phyloP scores from a whole-genome alignment of 2,888 invertebrate species.

The Pammene aurita region DNA sequence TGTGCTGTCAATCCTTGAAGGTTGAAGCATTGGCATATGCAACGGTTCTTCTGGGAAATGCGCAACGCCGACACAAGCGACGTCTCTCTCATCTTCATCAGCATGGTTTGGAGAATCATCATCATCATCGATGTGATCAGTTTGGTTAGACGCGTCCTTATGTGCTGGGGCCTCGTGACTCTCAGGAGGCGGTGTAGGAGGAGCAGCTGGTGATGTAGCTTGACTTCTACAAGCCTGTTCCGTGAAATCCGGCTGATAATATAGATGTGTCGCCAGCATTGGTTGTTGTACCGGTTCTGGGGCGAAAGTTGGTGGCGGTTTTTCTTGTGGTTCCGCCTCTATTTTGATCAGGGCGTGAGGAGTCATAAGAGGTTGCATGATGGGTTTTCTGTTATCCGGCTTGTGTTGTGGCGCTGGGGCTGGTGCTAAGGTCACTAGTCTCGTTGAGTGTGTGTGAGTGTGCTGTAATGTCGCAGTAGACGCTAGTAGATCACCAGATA shows the following conservation, averaged over 20 bases:
- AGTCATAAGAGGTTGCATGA: conserved; percentile 76
- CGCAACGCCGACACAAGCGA: conserved; percentile 78
- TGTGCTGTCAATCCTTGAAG: conserved; percentile 64
- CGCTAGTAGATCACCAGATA: conserved; percentile 86
- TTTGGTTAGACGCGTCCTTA: conserved; percentile 92
- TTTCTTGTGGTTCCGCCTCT: conserved; percentile 85
- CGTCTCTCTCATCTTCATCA: conserved; percentile 74
- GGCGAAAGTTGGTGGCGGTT: conserved; percentile 68
- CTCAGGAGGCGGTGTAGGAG: conserved; percentile 78
- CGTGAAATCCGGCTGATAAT: conserved; percentile 80
- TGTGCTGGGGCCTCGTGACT: conserved; percentile 86
- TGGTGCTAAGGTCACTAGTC: conserved; percentile 86
- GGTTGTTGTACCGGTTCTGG: conserved; percentile 81
- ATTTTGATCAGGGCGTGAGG: conserved; percentile 87
- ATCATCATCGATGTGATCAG: conserved; percentile 89
- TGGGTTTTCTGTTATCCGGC: conserved; percentile 72
- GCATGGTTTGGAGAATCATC: conserved; percentile 82
- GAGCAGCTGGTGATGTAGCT: conserved; percentile 85
- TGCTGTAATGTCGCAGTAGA: conserved; percentile 86
- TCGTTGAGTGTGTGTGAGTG: conserved; percentile 87
- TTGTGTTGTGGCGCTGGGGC: conserved; percentile 75
- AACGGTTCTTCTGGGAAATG: conserved; percentile 71
- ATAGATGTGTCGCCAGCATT: conserved; percentile 81
- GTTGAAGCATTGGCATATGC: conserved; percentile 54
- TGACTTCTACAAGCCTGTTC: conserved; percentile 81